Base-by-base conservation (phyloP, 2,113 vertebrate species). In the Cebus imitator region DNA sequence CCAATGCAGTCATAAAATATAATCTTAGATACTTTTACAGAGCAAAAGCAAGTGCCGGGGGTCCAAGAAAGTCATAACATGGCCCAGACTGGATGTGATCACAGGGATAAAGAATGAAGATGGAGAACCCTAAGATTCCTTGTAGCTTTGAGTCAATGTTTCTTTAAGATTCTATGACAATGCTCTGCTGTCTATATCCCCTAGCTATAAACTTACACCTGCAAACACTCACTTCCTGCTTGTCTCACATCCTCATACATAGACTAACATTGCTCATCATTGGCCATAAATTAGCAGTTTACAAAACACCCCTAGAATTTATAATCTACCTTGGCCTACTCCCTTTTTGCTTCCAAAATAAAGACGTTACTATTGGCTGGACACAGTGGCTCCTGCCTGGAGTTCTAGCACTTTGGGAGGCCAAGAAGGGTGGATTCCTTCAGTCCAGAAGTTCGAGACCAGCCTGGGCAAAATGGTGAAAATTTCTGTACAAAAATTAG, bases 341-440 rank as follows among this genome's bases (percentile, higher is more conserved):
- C 55, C 48, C 68, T 78, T 35, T 79, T 86, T 95, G 80, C 73
- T 96, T 91, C 84, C 91, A 90, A 95, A 96, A 95, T 90, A 82
- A 95, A 68, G 66, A 72, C 64, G 75, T 68, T 43, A 43, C 73
- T 73, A 80, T 75, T 94, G 61, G 61, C 61, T 1, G 12, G 61
- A 30, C 27, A 32, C 61, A 64, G 61, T 64, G 61, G 27, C 61
- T 14, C 61, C 6, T 13, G 61, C 61, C 27, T 64, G 5, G 30
- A 64, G 27, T 64, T 12, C 12, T 13, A 32, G 61, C 61, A 64
- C 61, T 64, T 64, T 32, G 61, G 61, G 61, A 64, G 27, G 61
- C 27, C 61, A 32, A 64, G 61, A 13, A 64, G 5, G 0, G 61
- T 64, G 61, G 61, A 64, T 6, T 64, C 27, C 27, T 64, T 64